These are phyloP conservation scores for Discoglossus pictus DNA, from an alignment of 2,797 vertebrate species.

Conservation along the genomic window DNA sequence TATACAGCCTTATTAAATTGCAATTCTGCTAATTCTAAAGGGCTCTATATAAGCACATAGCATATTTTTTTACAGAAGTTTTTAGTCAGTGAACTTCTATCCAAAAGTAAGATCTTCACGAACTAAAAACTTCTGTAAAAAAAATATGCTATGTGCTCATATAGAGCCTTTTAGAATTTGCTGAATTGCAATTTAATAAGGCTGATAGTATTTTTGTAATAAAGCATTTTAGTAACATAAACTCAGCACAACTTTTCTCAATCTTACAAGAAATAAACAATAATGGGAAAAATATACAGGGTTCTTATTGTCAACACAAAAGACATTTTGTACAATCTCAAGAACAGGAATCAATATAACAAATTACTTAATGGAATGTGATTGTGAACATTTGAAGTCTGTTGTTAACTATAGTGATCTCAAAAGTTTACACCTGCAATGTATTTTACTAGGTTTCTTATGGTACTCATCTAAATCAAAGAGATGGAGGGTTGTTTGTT, in stretches of 20 bases:
- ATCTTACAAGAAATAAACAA: neutral
- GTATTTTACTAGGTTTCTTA: neutral
- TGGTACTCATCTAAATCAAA: neutral
- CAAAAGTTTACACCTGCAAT: neutral
- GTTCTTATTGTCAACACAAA: neutral
- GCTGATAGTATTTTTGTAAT: too few species aligned
- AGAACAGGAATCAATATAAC: neutral
- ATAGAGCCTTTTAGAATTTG: too few species aligned
- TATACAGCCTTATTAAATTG: too few species aligned
- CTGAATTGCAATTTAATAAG: too few species aligned
- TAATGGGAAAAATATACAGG: neutral
- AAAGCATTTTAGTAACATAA: neutral
- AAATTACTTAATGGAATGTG: neutral
- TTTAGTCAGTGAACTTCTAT: too few species aligned
- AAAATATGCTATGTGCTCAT: too few species aligned
- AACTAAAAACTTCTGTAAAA: too few species aligned
- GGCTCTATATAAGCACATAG: too few species aligned
- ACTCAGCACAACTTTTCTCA: neutral
- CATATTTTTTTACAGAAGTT: too few species aligned
- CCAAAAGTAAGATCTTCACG: too few species aligned
- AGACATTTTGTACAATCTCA: neutral
- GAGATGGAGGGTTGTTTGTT: neutral
- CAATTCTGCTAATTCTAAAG: too few species aligned
- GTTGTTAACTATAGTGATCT: neutral
- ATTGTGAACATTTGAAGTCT: constrained; percentile 2